Base-by-base conservation (phyloP, 2,797 vertebrate species). In the Eutrigla gurnardus region DNA sequence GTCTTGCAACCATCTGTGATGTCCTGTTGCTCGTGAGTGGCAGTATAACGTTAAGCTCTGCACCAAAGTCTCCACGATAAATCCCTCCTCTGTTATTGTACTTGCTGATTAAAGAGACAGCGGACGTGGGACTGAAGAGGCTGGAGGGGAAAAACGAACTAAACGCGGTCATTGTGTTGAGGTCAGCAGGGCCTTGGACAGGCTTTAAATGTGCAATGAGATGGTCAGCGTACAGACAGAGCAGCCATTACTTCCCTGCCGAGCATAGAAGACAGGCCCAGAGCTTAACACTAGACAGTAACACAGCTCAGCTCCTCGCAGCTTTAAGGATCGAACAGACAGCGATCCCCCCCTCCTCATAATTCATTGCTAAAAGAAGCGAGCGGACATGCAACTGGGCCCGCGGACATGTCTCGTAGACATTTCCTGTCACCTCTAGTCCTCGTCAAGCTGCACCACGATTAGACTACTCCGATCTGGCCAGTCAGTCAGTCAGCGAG, bases 191-290 rank as follows among this genome's bases (percentile, higher is more conserved):
- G 59, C 78, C 74, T 80, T 91, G 85, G 89, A 83, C 66, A 39
- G 83, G 70, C 83, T 83, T 91, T 86, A 90, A 88, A 88, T 82
- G 78, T 86, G 81, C 85, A 87, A 87, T 81, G 85, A 92, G 86
- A 88, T 67, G 85, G 85, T 85, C 80, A 70, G 82, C 69, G 80
- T 78, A 65, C 67, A 86, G 86, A 88, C 78, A 86, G 83, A 86
- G 86, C 66, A 87, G 82, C 85, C 80, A 90, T 90, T 90, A 84
- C 76, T 82, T 78, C 81, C 88, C 84, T 60, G 83, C 81, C 84
- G 85, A 90, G 86, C 69, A 78, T 78, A 84, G 89, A 83, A 84
- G 81, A 78, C 73, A 14, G 68, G 63, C 80, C 82, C 85, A 77
- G 75, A 75, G 90, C 85, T 89, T 65, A 82, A 77, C 68, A 33